phyloP scores from a whole-genome alignment of 2,888 invertebrate species.

The Xylota sylvarum region DNA sequence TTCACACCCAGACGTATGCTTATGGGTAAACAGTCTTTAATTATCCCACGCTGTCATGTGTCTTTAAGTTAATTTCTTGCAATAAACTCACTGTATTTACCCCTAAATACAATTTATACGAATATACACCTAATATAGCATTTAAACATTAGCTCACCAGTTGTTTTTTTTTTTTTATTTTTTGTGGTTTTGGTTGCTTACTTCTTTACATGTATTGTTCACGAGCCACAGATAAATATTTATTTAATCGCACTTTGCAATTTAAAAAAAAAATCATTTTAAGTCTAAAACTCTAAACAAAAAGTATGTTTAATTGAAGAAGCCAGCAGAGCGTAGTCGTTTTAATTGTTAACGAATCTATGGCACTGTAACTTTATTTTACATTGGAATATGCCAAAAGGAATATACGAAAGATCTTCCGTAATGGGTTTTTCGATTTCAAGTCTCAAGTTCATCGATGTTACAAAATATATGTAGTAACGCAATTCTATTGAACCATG shows the following conservation, averaged over 20 bases:
- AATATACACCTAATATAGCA: not conserved
- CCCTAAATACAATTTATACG: not conserved
- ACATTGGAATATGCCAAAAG: not conserved
- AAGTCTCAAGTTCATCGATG: constrained; percentile 11
- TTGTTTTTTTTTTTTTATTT: not conserved
- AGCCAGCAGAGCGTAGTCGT: constrained; percentile 11
- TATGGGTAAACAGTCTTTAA: not conserved
- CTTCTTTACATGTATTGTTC: not conserved
- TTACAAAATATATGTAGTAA: not conserved
- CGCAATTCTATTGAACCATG: not conserved
- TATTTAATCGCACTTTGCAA: not conserved
- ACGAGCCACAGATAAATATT: constrained; percentile 2
- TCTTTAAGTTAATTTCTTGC: not conserved
- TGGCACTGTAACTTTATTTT: constrained; percentile 5
- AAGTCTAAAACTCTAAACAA: not conserved
- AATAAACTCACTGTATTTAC: not conserved
- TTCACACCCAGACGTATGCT: not conserved
- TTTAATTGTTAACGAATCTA: constrained; percentile 19
- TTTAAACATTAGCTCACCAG: constrained; percentile 1
- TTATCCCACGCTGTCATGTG: not conserved
- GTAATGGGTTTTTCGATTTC: constrained; percentile 11
- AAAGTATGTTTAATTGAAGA: constrained; percentile 5
- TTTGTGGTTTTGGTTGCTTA: not conserved
- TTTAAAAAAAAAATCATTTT: constrained; percentile 7
- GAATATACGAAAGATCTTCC: not conserved